Conservation (phyloP, 2,888 invertebrate species). For the Melangyna quadrimaculata region DNA sequence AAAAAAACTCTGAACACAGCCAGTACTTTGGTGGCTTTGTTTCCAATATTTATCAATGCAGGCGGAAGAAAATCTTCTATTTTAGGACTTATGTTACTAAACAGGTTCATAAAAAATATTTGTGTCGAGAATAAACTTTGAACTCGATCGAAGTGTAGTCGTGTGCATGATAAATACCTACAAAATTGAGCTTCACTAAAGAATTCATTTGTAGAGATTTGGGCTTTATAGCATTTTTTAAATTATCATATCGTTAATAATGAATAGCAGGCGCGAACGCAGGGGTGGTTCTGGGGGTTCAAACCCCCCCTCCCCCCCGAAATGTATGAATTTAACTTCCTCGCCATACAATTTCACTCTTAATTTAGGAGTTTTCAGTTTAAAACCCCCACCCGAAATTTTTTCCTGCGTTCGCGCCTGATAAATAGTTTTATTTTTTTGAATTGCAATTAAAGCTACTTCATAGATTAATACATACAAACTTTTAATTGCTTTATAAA, state of each 20-base stretch:
- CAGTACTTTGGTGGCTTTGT: slow-evolving; percentile 44
- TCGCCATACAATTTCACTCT: too few relatives aligned
- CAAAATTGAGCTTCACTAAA: background rate
- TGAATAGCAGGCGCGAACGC: too few relatives aligned
- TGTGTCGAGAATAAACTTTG: slow-evolving; percentile 74
- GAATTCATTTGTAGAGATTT: background rate
- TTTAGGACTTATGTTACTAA: slow-evolving; percentile 74
- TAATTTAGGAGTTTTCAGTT: too few relatives aligned
- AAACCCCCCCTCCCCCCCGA: too few relatives aligned
- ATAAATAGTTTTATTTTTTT: too few relatives aligned
- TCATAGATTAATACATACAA: too few relatives aligned
- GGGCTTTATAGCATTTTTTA: background rate
- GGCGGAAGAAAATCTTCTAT: slow-evolving; percentile 68
- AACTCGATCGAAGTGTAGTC: slow-evolving; percentile 66
- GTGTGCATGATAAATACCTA: background rate
- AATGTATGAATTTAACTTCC: too few relatives aligned
- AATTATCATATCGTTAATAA: background rate
- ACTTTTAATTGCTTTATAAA: too few relatives aligned
- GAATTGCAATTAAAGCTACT: too few relatives aligned
- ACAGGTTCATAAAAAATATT: slow-evolving; percentile 66
- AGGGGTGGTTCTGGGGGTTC: too few relatives aligned
- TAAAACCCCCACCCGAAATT: too few relatives aligned
- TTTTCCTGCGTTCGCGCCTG: too few relatives aligned
- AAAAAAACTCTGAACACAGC: slow-evolving; percentile 70
- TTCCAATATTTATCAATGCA: slow-evolving; percentile 37